A percentile compares a stretch with the other conserved stretches of the same genome.
Evolutionary conservation across 64 coral and sea anemone species (phyloP).

Genomic region (Platygyra sinensis): DNA sequence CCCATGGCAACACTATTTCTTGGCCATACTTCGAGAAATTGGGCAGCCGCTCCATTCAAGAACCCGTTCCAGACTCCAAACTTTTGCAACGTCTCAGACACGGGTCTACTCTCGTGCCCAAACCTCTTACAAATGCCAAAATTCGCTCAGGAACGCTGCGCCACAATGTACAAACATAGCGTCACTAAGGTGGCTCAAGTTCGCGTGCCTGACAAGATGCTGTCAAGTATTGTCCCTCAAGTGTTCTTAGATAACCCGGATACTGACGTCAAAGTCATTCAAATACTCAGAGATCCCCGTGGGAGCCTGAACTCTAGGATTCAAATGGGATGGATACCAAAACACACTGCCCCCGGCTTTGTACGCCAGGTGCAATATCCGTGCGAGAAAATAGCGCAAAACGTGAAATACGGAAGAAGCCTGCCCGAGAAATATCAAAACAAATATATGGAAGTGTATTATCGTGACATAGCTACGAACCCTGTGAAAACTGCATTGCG

Average conservation of each 20-base stretch:
- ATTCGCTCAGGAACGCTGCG: slow-evolving; percentile 7
- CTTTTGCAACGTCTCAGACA: slow-evolving; percentile 29
- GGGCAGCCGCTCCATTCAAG: not conserved
- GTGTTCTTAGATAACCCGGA: slow-evolving; percentile 42
- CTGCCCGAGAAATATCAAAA: not conserved
- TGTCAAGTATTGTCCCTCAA: not conserved
- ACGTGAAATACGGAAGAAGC: slow-evolving; percentile 32
- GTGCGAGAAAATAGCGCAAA: slow-evolving; percentile 9
- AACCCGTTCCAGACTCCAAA: slow-evolving; percentile 35
- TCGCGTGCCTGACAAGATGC: not conserved
- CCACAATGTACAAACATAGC: slow-evolving; percentile 34
- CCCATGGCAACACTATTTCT: slow-evolving; percentile 28
- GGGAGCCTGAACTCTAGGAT: slow-evolving; percentile 44
- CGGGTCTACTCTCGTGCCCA: not conserved
- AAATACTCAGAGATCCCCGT: slow-evolving; percentile 48
- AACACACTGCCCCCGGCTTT: slow-evolving; percentile 15
- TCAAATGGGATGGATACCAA: slow-evolving; percentile 25
- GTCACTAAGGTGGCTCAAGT: slow-evolving; percentile 48
- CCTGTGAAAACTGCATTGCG: slow-evolving; percentile 27
- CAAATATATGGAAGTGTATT: slow-evolving; percentile 38
- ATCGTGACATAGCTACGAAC: slow-evolving; percentile 43
- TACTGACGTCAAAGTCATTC: slow-evolving; percentile 27
- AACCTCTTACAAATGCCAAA: slow-evolving; percentile 1
- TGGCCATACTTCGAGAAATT: slow-evolving; percentile 10
- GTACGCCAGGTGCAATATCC: not conserved